A percentile compares a stretch with the other conserved stretches of the same genome.
Conservation (phyloP, 2,797 vertebrate species). For the Miichthys miiuy region DNA sequence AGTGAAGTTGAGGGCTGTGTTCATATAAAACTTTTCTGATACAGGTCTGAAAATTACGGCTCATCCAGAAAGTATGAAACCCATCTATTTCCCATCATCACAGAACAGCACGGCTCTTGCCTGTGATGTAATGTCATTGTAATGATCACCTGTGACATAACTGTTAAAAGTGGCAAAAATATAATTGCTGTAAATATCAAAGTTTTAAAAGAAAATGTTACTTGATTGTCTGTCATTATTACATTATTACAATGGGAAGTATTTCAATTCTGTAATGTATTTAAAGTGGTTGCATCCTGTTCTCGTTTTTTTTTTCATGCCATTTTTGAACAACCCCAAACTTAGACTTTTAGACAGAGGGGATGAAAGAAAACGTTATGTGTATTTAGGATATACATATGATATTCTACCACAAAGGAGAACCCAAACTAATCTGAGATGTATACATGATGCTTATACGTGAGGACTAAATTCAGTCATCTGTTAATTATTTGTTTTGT, state of each 20-base stretch:
- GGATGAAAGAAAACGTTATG: slow-evolving; percentile 52
- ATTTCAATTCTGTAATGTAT: slow-evolving; percentile 77
- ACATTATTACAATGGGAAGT: slow-evolving; percentile 73
- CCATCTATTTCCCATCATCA: slow-evolving; percentile 63
- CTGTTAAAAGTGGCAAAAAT: slow-evolving; percentile 74
- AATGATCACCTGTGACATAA: slow-evolving; percentile 70
- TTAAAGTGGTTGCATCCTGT: slow-evolving; percentile 77
- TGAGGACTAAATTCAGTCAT: slow-evolving; percentile 58
- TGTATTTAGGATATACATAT: slow-evolving; percentile 69
- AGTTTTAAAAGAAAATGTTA: slow-evolving; percentile 74
- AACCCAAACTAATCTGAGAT: slow-evolving; percentile 66
- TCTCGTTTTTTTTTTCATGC: slow-evolving; percentile 60
- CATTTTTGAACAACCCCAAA: slow-evolving; percentile 70
- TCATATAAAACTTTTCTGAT: slow-evolving; percentile 51
- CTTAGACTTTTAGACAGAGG: slow-evolving; percentile 47
- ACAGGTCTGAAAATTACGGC: slow-evolving; percentile 35
- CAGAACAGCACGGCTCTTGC: slow-evolving; percentile 68
- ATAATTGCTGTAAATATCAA: slow-evolving; percentile 83
- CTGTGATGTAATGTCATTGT: slow-evolving; percentile 71
- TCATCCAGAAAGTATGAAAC: slow-evolving; percentile 61
- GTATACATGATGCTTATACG: slow-evolving; percentile 72
- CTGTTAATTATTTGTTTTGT: slow-evolving; percentile 63
- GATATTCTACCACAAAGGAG: slow-evolving; percentile 56
- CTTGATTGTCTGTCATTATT: slow-evolving; percentile 75
- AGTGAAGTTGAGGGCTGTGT: slow-evolving; percentile 50